Evolutionary conservation across 2,113 vertebrate species (phyloP).

Genomic region (Xiphophorus maculatus): DNA sequence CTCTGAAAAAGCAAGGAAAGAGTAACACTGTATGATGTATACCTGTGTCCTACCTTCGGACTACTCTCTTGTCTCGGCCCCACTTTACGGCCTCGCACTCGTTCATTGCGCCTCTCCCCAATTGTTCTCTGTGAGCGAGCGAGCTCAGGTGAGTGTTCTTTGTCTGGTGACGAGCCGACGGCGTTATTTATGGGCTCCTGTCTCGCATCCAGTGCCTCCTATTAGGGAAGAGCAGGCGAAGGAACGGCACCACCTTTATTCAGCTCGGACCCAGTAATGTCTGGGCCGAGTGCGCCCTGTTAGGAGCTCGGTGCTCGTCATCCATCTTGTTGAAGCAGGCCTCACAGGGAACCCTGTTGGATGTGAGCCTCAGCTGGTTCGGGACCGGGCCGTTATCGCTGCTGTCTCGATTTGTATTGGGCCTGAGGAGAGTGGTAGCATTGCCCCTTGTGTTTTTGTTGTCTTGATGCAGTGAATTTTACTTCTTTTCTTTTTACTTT

Average conservation of each 20-base stretch:
- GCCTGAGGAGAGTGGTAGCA: conserved; percentile 25
- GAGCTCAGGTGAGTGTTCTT: conserved; percentile 68
- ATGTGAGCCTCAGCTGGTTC: conserved; percentile 67
- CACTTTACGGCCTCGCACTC: conserved; percentile 14
- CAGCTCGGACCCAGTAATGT: conserved; percentile 74
- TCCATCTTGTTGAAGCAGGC: conserved; percentile 79
- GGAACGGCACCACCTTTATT: conserved; percentile 76
- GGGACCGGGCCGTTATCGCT: conserved; percentile 15
- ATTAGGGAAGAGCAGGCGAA: conserved; percentile 70
- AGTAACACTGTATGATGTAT: background rate
- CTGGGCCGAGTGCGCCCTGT: conserved; percentile 77
- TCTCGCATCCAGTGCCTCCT: conserved; percentile 75
- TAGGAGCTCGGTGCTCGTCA: conserved; percentile 64
- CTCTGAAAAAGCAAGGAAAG: background rate
- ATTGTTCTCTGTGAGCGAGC: conserved; percentile 50
- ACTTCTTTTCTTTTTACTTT: background rate
- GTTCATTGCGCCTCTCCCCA: conserved; percentile 49
- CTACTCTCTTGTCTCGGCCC: background rate
- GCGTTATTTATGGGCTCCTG: conserved; percentile 83
- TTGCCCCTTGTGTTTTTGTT: conserved; percentile 21
- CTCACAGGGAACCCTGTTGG: conserved; percentile 54
- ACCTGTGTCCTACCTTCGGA: conserved; percentile 20
- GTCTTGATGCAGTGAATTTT: conserved; percentile 11
- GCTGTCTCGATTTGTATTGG: conserved; percentile 49
- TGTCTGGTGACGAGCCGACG: conserved; percentile 50